Evolutionary conservation across 2,113 vertebrate genomes (phyloP).

Genomic region (Sminthopsis crassicaudata): DNA sequence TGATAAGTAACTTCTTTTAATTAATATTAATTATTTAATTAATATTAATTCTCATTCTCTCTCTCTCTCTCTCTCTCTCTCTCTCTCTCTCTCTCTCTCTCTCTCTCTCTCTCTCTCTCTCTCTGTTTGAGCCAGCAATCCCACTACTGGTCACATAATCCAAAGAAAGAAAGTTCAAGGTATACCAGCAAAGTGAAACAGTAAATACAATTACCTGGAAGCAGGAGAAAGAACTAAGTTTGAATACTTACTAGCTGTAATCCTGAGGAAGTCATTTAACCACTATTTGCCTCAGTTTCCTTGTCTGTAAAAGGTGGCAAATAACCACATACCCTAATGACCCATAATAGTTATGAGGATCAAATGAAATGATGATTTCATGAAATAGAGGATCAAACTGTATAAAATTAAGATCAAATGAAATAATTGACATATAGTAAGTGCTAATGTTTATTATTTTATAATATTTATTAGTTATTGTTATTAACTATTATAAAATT

Average conservation of each 20-base stretch:
- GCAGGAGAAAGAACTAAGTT: not conserved
- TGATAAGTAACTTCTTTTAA: too few species aligned
- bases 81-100: too few species aligned
- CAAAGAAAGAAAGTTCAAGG: not conserved
- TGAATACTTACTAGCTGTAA: not conserved
- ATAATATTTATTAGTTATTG: not conserved
- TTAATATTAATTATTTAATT: too few species aligned
- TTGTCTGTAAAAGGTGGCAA: not conserved
- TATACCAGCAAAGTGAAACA: not conserved
- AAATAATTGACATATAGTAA: not conserved
- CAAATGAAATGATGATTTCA: not conserved
- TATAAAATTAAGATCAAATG: not conserved
- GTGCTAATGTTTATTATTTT: too few species aligned
- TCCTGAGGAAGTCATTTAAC: not conserved
- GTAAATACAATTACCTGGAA: not conserved
- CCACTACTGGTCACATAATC: not conserved
- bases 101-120: too few species aligned
- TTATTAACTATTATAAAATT: not conserved
- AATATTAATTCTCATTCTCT: too few species aligned
- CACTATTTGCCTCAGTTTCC: not conserved
- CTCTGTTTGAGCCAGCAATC: too few species aligned
- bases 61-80: too few species aligned
- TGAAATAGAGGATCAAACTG: too few species aligned
- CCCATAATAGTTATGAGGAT: not conserved
- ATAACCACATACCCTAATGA: not conserved